phyloP scores from a whole-genome alignment of 2,797 vertebrate genomes.

The Micropoecilia bifurca region DNA sequence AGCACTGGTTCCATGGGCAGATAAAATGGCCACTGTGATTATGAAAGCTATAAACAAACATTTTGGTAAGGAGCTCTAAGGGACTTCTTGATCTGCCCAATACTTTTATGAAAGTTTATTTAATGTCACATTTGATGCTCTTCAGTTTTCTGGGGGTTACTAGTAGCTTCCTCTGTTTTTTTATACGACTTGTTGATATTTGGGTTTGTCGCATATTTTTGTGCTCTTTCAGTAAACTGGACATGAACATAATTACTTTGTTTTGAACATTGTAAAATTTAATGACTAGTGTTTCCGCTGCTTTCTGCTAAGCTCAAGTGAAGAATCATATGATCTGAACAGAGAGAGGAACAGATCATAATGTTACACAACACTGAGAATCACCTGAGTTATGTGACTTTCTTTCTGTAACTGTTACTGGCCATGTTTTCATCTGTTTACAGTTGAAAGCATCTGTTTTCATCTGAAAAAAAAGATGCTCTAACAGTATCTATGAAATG shows the following conservation, averaged over 20 bases:
- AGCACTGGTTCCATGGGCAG: no score
- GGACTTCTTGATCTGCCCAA: no score
- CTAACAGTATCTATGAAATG: no score
- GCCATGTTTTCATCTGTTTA: no score
- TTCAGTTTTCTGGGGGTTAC: not conserved
- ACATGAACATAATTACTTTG: not conserved
- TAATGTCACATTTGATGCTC: not conserved
- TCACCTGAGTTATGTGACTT: not conserved
- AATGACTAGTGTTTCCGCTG: not conserved
- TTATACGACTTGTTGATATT: not conserved
- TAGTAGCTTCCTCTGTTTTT: not conserved
- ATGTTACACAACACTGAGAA: not conserved
- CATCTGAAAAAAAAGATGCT: no score
- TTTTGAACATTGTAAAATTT: not conserved
- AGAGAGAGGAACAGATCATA: not conserved
- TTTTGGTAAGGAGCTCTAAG: conserved; percentile 11
- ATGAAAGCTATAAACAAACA: conserved; percentile 18
- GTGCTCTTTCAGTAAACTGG: not conserved
- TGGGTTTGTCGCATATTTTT: not conserved
- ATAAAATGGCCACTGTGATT: conserved; percentile 27
- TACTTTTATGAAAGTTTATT: not conserved
- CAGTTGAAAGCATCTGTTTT: no score
- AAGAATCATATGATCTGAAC: not conserved
- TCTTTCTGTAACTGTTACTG: not conserved
- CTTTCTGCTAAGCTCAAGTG: not conserved